Percentiles rank a stretch among this genome's conserved stretches.
These are phyloP conservation scores for Bembecia ichneumoniformis DNA, from an alignment of 2,888 invertebrate species.

Conservation along the genomic window DNA sequence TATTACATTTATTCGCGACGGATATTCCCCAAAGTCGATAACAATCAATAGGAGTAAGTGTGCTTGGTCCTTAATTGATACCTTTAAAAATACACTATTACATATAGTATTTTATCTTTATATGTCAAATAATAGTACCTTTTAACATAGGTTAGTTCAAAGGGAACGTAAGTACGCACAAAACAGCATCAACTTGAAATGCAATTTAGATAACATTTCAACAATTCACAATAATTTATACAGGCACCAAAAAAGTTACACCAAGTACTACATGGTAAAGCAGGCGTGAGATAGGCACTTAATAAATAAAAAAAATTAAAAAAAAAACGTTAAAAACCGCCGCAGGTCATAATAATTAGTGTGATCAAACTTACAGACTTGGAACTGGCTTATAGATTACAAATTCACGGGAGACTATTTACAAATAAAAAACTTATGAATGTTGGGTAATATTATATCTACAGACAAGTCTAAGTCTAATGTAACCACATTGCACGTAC, in stretches of 20 bases:
- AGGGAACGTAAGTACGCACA: constrained; percentile 26
- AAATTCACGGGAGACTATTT: constrained; percentile 3
- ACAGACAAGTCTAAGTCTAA: constrained; percentile 5
- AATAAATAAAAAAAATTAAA: constrained; percentile 25
- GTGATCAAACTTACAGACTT: no score
- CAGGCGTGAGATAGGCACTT: constrained; percentile 42
- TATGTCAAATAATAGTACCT: constrained; percentile 1
- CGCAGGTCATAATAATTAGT: no score
- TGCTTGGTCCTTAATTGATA: constrained; percentile 42
- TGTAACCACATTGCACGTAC: constrained; percentile 5
- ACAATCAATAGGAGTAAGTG: constrained; percentile 25
- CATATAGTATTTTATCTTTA: no score
- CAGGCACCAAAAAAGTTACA: constrained; percentile 13
- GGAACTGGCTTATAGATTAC: no score
- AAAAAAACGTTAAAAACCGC: no score
- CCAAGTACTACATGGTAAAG: constrained; percentile 14
- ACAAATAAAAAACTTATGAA: constrained; percentile 12
- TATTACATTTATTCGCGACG: constrained; percentile 30
- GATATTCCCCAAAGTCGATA: constrained; percentile 34
- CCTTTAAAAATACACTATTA: constrained; percentile 4
- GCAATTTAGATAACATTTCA: background rate
- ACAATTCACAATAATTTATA: background rate
- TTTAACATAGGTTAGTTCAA: no score
- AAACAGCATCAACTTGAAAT: constrained; percentile 3
- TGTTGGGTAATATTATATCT: constrained; percentile 1